Percentiles rank a stretch among this genome's conserved stretches.
Conservation (phyloP, 92 coral and sea anemone species). For the Actinostola sp. region DNA sequence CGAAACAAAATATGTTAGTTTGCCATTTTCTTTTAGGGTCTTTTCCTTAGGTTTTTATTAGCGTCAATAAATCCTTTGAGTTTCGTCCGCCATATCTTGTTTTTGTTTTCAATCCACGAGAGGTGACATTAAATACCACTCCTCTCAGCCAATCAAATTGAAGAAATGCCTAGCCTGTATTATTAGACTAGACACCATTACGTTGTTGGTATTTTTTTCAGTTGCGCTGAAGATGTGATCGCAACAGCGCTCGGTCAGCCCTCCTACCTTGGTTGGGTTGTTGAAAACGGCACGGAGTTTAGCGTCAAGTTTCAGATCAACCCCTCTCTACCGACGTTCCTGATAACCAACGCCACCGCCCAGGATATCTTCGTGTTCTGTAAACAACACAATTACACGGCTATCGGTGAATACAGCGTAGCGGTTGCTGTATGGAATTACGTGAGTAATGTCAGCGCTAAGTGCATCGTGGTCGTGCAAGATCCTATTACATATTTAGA, state of each 20-base stretch:
- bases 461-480: slow-evolving; percentile 59
- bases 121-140: too few species aligned
- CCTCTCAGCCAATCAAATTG: too few species aligned
- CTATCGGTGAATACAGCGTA: slow-evolving; percentile 54
- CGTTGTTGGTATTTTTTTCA: not conserved
- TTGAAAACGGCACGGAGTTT: slow-evolving; percentile 26
- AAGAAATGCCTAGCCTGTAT: too few species aligned
- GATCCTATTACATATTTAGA: slow-evolving; percentile 45
- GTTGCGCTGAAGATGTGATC: slow-evolving; percentile 22
- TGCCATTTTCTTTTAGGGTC: too few species aligned
- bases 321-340: not conserved
- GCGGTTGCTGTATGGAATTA: slow-evolving; percentile 57
- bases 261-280: slow-evolving; percentile 14
- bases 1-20: too few species aligned
- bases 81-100: too few species aligned
- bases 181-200: too few species aligned
- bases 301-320: slow-evolving; percentile 5
- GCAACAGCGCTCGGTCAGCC: slow-evolving; percentile 17
- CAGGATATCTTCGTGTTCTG: slow-evolving; percentile 63
- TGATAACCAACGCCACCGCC: slow-evolving; percentile 27
- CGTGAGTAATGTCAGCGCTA: slow-evolving; percentile 36
- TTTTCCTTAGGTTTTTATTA: too few species aligned
- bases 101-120: too few species aligned
- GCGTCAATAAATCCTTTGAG: too few species aligned
- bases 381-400: slow-evolving; percentile 59